phyloP scores from a whole-genome alignment of 2,113 vertebrate species.

The Cepphus grylle region DNA sequence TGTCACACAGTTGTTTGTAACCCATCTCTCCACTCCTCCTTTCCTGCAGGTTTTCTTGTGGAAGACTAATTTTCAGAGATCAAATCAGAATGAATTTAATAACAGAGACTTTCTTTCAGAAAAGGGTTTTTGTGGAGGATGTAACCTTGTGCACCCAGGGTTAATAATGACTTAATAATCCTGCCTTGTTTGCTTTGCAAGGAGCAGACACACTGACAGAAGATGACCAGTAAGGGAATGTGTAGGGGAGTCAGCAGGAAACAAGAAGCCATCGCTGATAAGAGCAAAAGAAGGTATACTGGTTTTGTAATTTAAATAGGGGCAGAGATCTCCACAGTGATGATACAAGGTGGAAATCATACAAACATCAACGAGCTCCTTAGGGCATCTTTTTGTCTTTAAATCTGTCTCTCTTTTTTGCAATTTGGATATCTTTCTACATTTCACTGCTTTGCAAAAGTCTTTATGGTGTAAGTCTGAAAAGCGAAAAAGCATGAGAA shows the following conservation, averaged over 20 bases:
- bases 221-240: background rate
- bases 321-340: background rate
- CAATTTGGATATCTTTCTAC: background rate
- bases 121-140: background rate
- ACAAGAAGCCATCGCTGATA: background rate
- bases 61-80: background rate
- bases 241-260: background rate
- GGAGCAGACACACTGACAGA: background rate
- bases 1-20: background rate
- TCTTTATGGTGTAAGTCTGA: background rate
- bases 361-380: background rate
- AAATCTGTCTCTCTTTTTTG: background rate
- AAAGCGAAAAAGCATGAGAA: background rate
- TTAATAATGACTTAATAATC: background rate
- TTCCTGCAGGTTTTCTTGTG: background rate
- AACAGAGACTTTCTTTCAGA: background rate
- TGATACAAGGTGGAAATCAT: background rate
- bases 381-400: background rate
- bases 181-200: background rate
- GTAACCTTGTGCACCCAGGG: background rate
- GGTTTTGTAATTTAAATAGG: background rate
- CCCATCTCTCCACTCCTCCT: background rate
- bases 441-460: background rate
- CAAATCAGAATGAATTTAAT: background rate
- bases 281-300: background rate